These are phyloP conservation scores for Ophraella communa DNA, from an alignment of 2,888 invertebrate species.

Conservation along the genomic window DNA sequence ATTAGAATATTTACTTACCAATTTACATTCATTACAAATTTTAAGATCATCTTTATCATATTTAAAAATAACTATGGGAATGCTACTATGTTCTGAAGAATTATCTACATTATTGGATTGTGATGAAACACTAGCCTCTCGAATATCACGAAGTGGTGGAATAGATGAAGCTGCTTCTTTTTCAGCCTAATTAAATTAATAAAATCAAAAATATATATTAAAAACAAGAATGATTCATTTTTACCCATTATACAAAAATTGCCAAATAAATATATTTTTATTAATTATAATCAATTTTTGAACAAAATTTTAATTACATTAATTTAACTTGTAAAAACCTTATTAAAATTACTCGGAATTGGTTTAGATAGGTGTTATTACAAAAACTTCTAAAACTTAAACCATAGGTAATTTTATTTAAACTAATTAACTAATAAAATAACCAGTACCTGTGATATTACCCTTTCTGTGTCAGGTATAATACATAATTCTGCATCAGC, in stretches of 20 bases:
- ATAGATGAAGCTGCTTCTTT: conserved; percentile 65
- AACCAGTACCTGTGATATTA: conserved; percentile 64
- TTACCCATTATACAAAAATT: too few species aligned
- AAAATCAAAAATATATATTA: conserved; percentile 21
- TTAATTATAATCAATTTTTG: too few species aligned
- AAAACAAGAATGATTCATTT: neutral
- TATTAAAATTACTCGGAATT: too few species aligned
- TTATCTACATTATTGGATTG: conserved; percentile 31
- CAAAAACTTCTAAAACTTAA: too few species aligned
- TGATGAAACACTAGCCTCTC: conserved; percentile 53
- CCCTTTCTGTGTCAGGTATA: conserved; percentile 72
- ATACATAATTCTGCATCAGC: conserved; percentile 74
- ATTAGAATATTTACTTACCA: conserved; percentile 44
- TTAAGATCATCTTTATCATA: conserved; percentile 51
- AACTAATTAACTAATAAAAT: neutral
- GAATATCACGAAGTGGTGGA: conserved; percentile 50
- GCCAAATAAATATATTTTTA: too few species aligned
- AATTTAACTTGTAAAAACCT: too few species aligned
- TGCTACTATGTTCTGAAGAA: conserved; percentile 26
- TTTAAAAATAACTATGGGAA: conserved; percentile 42
- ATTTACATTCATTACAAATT: conserved; percentile 62
- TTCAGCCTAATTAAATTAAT: conserved; percentile 61
- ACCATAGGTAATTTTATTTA: too few species aligned
- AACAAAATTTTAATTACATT: too few species aligned
- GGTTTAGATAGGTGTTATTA: too few species aligned